Percentiles rank a stretch among this genome's conserved stretches.
Conservation (phyloP, 2,888 invertebrate species). For the Drosophila birchii region DNA sequence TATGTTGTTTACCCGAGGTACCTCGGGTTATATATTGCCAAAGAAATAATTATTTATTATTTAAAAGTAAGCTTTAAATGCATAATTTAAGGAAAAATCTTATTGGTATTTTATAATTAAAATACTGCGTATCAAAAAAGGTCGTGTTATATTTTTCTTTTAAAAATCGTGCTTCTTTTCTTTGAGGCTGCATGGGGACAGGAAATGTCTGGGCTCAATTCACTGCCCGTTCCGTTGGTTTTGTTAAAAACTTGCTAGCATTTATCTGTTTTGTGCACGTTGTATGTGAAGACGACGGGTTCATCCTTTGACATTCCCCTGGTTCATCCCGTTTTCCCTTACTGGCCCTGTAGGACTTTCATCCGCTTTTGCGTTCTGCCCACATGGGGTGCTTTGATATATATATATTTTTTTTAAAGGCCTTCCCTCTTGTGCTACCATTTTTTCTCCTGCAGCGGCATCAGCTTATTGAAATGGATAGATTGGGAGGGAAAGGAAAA, state of each 20-base stretch:
- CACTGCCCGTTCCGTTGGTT: conserved; percentile 55
- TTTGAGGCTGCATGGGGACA: conserved; percentile 13
- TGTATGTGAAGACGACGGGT: conserved; percentile 13
- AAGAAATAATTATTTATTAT: background rate
- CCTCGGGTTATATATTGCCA: background rate
- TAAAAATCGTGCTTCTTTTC: background rate
- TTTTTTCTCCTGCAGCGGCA: conserved; percentile 20
- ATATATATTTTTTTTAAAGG: conserved; percentile 30
- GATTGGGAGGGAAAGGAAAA: conserved; percentile 7
- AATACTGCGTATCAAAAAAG: background rate
- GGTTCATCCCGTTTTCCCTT: conserved; percentile 18
- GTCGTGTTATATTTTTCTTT: background rate
- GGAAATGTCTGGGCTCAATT: conserved; percentile 64
- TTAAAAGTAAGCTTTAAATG: background rate
- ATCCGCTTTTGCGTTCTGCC: conserved; percentile 17
- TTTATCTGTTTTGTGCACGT: conserved; percentile 76
- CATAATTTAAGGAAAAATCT: background rate
- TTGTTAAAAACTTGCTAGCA: conserved; percentile 75
- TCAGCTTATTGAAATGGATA: conserved; percentile 25
- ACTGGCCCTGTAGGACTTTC: conserved; percentile 16
- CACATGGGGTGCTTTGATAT: conserved; percentile 18
- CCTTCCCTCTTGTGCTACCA: conserved; percentile 8
- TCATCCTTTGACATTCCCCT: conserved; percentile 8
- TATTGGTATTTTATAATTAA: background rate
- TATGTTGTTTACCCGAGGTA: conserved; percentile 32